Evolutionary conservation across 2,888 invertebrate species (phyloP).

Genomic region (Lydus trimaculatus): DNA sequence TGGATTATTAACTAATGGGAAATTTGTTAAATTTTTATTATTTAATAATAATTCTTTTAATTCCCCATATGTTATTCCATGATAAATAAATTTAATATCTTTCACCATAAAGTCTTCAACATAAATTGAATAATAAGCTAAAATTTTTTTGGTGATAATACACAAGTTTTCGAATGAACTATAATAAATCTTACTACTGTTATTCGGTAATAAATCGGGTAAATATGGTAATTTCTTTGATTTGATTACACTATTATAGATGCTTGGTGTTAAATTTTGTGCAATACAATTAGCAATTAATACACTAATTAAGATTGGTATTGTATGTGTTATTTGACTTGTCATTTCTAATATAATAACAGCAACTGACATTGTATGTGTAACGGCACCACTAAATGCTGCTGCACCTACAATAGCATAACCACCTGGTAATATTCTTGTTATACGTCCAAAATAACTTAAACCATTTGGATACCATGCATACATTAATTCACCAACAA

Average conservation of each 20-base stretch:
- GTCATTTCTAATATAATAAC: constrained; percentile 97
- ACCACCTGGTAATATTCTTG: constrained; percentile 89
- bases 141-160: constrained; percentile 12
- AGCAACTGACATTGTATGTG: constrained; percentile 95
- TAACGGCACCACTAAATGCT: constrained; percentile 93
- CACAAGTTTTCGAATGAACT: background rate
- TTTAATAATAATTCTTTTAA: constrained; percentile 81
- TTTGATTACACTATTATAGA: constrained; percentile 96
- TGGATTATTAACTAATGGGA: constrained; percentile 90
- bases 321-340: constrained; percentile 93
- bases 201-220: constrained; percentile 89
- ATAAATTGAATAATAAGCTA: constrained; percentile 89
- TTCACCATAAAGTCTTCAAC: constrained; percentile 97
- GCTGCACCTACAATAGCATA: constrained; percentile 96
- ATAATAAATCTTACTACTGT: constrained; percentile 66
- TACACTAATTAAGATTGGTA: constrained; percentile 94
- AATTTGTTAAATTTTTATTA: constrained; percentile 72
- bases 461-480: constrained; percentile 84
- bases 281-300: constrained; percentile 93
- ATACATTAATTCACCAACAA: constrained; percentile 95
- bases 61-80: constrained; percentile 86
- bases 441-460: constrained; percentile 80
- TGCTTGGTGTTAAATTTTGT: constrained; percentile 88
- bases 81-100: constrained; percentile 85
- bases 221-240: constrained; percentile 96